Conservation (phyloP, 2,797 vertebrate species). For the Chelonia mydas region DNA sequence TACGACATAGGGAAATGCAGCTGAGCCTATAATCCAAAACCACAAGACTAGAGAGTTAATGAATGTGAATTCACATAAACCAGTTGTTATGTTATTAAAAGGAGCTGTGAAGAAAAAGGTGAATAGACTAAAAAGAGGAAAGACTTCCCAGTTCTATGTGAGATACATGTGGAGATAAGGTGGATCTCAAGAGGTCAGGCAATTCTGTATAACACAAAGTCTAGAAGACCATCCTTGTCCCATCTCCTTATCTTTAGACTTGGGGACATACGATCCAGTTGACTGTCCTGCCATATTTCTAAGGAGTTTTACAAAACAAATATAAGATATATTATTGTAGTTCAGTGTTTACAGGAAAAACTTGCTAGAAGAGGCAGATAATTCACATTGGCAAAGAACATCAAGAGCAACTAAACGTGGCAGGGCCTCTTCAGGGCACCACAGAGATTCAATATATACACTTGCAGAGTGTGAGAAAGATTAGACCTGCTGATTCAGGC, state of each 20-base stretch:
- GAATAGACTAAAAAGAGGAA: background rate
- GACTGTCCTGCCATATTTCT: background rate
- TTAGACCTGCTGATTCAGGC: background rate
- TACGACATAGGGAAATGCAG: background rate
- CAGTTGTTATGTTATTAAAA: background rate
- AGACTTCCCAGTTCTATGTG: background rate
- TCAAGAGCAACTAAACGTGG: background rate
- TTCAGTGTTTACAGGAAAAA: background rate
- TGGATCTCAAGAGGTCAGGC: background rate
- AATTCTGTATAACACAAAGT: background rate
- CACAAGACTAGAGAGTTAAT: background rate
- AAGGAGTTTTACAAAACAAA: background rate
- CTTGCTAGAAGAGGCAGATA: background rate
- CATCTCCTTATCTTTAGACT: background rate
- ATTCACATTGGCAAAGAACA: background rate
- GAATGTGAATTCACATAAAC: background rate
- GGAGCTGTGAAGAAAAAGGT: background rate
- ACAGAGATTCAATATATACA: background rate
- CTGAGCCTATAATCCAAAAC: constrained; percentile 26
- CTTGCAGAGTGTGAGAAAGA: background rate
- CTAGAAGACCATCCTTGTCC: background rate
- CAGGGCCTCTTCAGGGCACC: background rate
- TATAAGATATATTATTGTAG: background rate
- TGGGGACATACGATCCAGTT: background rate
- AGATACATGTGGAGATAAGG: background rate